Evolutionary conservation across 2,888 invertebrate genomes (phyloP), one percentile per base, ranked within the genome.

Genomic region (Phorcus lineatus): DNA sequence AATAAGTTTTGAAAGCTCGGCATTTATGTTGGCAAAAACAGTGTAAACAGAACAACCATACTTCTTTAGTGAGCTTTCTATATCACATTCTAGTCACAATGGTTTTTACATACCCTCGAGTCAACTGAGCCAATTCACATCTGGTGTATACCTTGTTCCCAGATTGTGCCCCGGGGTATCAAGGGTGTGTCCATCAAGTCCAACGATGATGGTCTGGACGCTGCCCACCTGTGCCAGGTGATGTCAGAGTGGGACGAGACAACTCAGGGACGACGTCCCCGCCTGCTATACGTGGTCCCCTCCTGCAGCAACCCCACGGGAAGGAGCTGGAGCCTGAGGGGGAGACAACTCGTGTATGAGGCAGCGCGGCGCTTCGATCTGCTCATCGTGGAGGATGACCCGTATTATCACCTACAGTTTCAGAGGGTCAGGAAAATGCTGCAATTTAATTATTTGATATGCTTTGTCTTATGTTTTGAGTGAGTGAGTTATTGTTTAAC

Each of bases 311-410:
- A 96, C 91, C 96, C 96, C 1, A 95, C 95, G 0, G 96, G 96
- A 0, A 94, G 95, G 0, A 95, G 96, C 0, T 93, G 96, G 80
- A 94, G 96, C 0, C 93, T 95, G 52, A 94, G 95, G 28, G 94
- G 96, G 83, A 94, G 95, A 80, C 94, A 94, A 82, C 94, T 95
- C 92, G 95, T 96, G 66, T 96, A 96, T 52, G 83, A 90, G 86
- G 94, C 96, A 83, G 96, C 96, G 57, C 96, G 96, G 92, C 94
- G 95, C 90, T 96, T 95, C 91, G 95, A 97, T 92, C 95, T 96
- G 57, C 89, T 96, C 11, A 96, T 96, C 77, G 88, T 96, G 6
- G 96, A 97, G 90, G 96, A 97, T 87, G 96, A 96, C 92, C 96
- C 96, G 0, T 97, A 96, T 89, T 96, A 95, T 93, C 96, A 95